phyloP scores from a whole-genome alignment of 2,113 vertebrate species.

The Alethe castanea region DNA sequence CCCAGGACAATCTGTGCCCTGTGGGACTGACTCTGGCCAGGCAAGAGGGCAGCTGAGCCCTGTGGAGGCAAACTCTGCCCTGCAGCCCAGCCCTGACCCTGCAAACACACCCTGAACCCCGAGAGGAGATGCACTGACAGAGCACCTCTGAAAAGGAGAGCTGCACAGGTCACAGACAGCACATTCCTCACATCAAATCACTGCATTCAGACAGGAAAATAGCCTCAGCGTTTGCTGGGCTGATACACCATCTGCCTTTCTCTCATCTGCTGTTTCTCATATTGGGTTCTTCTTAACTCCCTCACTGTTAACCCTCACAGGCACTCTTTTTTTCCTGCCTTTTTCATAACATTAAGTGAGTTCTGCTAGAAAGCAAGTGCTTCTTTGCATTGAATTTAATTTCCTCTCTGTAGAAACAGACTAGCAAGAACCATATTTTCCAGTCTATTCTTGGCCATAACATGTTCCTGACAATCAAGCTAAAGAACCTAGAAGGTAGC shows the following conservation, averaged over 20 bases:
- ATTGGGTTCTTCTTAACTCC: background rate
- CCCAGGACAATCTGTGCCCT: background rate
- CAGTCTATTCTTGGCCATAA: background rate
- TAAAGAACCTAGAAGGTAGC: conserved; percentile 10
- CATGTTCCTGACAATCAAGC: background rate
- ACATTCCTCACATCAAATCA: background rate
- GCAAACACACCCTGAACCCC: background rate
- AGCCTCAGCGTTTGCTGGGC: background rate
- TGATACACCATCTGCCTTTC: background rate
- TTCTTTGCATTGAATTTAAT: background rate
- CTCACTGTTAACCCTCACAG: background rate
- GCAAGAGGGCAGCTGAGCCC: background rate
- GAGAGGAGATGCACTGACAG: background rate
- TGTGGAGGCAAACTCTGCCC: background rate
- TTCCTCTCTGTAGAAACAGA: background rate
- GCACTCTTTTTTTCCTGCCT: background rate
- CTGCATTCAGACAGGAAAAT: background rate
- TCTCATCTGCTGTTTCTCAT: background rate
- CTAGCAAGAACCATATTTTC: background rate
- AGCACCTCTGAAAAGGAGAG: background rate
- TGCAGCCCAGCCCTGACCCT: background rate
- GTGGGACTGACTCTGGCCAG: background rate
- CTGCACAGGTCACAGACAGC: background rate
- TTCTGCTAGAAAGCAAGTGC: background rate
- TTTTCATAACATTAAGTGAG: background rate